A percentile compares a stretch with the other conserved stretches of the same genome.
phyloP scores from a whole-genome alignment of 2,113 vertebrate species.

The Bubalus kerabau region DNA sequence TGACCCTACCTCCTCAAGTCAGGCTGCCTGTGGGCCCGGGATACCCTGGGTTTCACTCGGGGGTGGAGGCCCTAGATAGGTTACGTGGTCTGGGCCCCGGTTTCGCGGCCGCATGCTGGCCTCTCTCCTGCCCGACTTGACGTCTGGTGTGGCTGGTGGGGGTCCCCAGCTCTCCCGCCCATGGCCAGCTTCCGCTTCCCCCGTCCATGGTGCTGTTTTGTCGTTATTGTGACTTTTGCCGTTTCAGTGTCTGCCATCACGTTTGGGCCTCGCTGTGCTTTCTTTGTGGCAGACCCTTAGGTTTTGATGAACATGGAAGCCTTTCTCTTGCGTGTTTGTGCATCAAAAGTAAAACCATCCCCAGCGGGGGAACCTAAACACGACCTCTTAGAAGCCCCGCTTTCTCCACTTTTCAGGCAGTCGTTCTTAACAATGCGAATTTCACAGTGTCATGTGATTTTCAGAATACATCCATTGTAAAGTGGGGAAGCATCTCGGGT shows the following conservation, averaged over 20 bases:
- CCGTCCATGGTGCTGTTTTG: accelerated
- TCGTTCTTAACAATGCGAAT: accelerated
- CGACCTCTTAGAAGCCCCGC: accelerated
- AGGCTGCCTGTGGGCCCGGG: accelerated
- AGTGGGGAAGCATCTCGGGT: accelerated
- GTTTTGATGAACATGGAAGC: not conserved
- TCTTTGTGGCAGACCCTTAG: not conserved
- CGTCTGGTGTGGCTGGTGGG: accelerated
- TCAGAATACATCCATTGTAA: accelerated
- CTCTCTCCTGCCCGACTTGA: accelerated
- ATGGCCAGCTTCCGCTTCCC: accelerated
- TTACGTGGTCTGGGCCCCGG: accelerated
- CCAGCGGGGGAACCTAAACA: not conserved
- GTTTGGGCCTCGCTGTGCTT: accelerated
- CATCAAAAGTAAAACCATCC: not conserved
- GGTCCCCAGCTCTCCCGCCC: accelerated
- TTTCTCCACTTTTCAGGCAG: not conserved
- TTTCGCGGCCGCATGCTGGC: not conserved
- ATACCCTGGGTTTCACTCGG: accelerated
- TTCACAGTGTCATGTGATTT: accelerated
- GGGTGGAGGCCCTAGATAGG: not conserved
- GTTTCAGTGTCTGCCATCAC: accelerated
- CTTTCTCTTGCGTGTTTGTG: not conserved
- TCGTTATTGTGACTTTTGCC: accelerated
- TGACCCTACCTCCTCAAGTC: not conserved